phyloP scores from a whole-genome alignment of 2,888 invertebrate genomes.

The Bimastos eiseni region DNA sequence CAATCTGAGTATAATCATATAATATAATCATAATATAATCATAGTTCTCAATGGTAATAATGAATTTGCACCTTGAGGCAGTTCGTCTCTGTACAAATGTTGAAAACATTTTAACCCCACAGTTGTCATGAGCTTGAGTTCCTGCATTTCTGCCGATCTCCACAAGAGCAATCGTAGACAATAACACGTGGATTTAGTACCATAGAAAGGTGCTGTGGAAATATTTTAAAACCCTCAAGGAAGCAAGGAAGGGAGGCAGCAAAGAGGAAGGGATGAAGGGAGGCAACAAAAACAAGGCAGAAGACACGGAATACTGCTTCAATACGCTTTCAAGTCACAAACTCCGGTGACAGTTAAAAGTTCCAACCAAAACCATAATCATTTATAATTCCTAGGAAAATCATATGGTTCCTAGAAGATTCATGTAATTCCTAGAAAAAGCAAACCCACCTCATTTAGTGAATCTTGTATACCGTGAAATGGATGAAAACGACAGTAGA shows the following conservation, averaged over 20 bases:
- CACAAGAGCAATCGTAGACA: neutral
- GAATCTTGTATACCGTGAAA: constrained; percentile 42
- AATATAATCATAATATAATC: too few species aligned
- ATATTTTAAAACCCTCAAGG: neutral
- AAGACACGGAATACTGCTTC: neutral
- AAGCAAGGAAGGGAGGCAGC: neutral
- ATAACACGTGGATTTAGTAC: neutral
- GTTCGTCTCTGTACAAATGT: neutral
- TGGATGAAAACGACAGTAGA: constrained; percentile 49
- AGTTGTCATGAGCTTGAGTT: too few species aligned
- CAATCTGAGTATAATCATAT: neutral
- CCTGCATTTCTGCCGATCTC: neutral
- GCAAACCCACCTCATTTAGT: constrained; percentile 53
- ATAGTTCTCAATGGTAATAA: neutral
- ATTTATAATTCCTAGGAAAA: neutral
- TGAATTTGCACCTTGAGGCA: neutral
- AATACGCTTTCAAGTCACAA: neutral
- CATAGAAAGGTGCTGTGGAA: neutral
- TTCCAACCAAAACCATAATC: too few species aligned
- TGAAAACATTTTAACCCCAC: neutral
- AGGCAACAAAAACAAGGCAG: neutral
- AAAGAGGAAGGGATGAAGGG: neutral
- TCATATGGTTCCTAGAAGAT: too few species aligned
- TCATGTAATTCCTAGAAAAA: neutral
- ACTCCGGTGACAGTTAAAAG: neutral